Evolutionary conservation across 2,797 vertebrate species (phyloP), one percentile per base, ranked within the genome.

Genomic region (Ciconia nigra): DNA sequence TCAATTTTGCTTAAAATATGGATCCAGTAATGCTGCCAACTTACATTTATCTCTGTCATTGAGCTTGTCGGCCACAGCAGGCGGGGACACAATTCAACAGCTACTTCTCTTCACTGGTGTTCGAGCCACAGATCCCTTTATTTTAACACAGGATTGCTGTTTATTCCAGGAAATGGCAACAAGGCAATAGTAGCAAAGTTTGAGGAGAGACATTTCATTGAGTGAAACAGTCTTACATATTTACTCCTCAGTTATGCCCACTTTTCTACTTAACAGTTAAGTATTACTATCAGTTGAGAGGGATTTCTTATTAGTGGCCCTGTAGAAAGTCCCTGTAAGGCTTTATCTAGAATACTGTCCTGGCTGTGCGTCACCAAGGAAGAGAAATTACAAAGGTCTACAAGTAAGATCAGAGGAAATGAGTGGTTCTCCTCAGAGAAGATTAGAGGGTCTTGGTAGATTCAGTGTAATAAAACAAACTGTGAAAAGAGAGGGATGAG

Each of bases 1-100:
- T 97, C 97, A 97, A 93, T 97, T 98, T 97, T 94, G 67, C 83
- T 96, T 97, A 97, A 97, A 97, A 96, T 96, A 93, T 89, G 70
- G 86, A 90, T 73, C 89, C 61, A 96, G 52, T 62, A 93, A 39
- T 0, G 4, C 71, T 96, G 92, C 93, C 93, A 95, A 54, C 73
- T 90, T 44, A 21, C 87, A 91, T 97, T 98, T 97, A 93, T 96
- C 89, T 96, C 93, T 96, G 86, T 97, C 93, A 94, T 66, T 51
- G 78, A 89, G 78, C 47, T 93, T 91, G 33, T 55, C 22, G 26
- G 89, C 89, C 83, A 87, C 89, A 95, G 92, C 89, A 96, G 81
- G 52, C 4, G 44, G 62, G 69, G 59, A 63, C 90, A 72, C 28
- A 58, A 79, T 95, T 94, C 91, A 96, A 86, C 89, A 89, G 17